phyloP scores from a whole-genome alignment of 2,888 invertebrate genomes.

The Drosophila gaucha region DNA sequence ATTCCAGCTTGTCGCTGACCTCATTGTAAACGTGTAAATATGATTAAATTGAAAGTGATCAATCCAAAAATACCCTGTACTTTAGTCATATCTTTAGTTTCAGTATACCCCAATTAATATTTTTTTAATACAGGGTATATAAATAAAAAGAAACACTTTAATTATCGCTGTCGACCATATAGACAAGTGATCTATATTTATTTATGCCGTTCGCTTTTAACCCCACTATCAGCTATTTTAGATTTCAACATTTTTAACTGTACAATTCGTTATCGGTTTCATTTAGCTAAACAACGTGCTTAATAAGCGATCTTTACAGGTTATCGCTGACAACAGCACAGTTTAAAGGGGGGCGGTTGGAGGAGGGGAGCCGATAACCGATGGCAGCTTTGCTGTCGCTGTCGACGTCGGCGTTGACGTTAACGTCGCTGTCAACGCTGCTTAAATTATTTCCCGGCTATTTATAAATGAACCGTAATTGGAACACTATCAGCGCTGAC shows the following conservation, averaged over 20 bases:
- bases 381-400: constrained; percentile 14
- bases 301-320: constrained; percentile 18
- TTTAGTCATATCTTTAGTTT: neutral
- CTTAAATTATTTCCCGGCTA: constrained; percentile 55
- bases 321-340: constrained; percentile 47
- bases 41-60: neutral
- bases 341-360: neutral
- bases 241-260: constrained; percentile 1
- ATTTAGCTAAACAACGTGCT: constrained; percentile 16
- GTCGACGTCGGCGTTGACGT: constrained; percentile 12
- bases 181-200: constrained; percentile 22
- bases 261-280: constrained; percentile 6
- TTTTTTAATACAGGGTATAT: constrained; percentile 11
- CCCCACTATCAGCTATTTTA: constrained; percentile 1
- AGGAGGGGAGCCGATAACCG: constrained; percentile 30
- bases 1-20: constrained; percentile 34
- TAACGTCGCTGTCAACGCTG: constrained; percentile 20
- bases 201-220: constrained; percentile 19
- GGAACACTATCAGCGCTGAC: constrained; percentile 52
- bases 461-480: constrained; percentile 71
- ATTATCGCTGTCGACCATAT: constrained; percentile 5
- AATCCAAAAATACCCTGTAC: constrained; percentile 22
- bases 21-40: constrained; percentile 26
- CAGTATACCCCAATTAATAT: neutral
- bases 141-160: neutral